Evolutionary conservation across 1,140 invertebrate genomes (phyloP).

Genomic region (Calliopsis andreniformis): DNA sequence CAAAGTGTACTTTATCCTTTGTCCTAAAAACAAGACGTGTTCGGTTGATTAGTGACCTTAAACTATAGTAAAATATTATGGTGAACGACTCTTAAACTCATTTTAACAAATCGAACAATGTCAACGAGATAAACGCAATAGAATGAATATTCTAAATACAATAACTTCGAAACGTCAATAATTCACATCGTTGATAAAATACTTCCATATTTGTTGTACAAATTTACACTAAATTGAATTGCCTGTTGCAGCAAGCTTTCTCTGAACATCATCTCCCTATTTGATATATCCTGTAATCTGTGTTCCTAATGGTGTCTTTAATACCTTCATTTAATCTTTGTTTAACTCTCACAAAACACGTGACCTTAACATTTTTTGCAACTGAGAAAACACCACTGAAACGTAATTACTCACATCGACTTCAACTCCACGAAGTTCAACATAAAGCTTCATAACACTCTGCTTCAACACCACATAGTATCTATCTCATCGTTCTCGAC

Average conservation of each 20-base stretch:
- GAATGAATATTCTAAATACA: background rate
- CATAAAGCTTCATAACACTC: constrained; percentile 2
- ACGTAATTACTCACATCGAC: background rate
- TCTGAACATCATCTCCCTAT: background rate
- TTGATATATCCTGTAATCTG: background rate
- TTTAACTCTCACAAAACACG: too few species aligned
- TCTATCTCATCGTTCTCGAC: background rate
- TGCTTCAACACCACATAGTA: background rate
- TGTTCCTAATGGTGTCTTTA: background rate
- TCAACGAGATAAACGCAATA: background rate
- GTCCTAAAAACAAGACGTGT: background rate
- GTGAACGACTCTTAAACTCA: background rate
- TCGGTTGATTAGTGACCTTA: background rate
- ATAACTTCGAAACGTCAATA: background rate
- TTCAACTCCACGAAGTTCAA: background rate
- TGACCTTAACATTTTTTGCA: background rate
- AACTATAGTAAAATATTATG: background rate
- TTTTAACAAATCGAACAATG: background rate
- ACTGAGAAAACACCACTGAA: background rate
- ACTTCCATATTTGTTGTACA: background rate
- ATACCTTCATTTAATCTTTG: too few species aligned
- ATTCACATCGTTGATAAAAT: background rate
- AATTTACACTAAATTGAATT: constrained; percentile 4
- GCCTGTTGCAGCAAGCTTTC: background rate
- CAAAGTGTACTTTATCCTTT: background rate